Evolutionary conservation across 1,140 invertebrate genomes (phyloP), one percentile per base, ranked within the genome.

Genomic region (Himalopsyche phryganea): DNA sequence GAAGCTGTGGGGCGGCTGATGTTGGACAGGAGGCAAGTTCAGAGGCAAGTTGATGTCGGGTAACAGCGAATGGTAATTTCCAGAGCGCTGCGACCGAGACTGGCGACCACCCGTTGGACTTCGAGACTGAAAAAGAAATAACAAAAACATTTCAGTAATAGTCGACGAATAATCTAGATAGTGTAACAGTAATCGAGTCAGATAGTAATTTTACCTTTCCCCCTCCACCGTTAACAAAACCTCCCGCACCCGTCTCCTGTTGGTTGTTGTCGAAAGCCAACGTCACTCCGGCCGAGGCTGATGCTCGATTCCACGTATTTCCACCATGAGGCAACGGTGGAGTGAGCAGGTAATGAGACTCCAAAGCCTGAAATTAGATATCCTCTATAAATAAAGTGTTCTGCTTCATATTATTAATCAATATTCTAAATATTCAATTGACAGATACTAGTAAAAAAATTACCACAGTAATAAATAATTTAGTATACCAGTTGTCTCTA

Each of bases 1-100:
- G 72, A 92, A 90, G 76, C 90, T 91, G 66, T 91, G 86, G 61
- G 81, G 71, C 6, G 87, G 87, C 61, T 72, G 74, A 62, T 75
- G 75, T 67, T 71, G 74, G 51, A 71, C 74, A 10, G 73, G 69
- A 4, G 76, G 70, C 52, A 78, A 63, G 36, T 74, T 73, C 11
- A 69, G 70, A 0, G 73, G 72, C 49, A 77, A 50, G 63, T 77
- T 82, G 32, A 81, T 84, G 66, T 83, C 76, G 11, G 82, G 81
- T 59, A 84, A 67, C 56, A 82, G 68, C 6, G 75, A 71, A 38
- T 74, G 72, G 32, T 69, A 65, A 28, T 65, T 54, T 10, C 58
- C 48, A 20, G 63, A 45, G 4, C 53, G 52, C 13, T 28, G 23
- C 23, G 44, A 46, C 9, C 48, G 40, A 10, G 50, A 36, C 33